Conservation (phyloP, 2,797 vertebrate species). For the Lacerta agilis region DNA sequence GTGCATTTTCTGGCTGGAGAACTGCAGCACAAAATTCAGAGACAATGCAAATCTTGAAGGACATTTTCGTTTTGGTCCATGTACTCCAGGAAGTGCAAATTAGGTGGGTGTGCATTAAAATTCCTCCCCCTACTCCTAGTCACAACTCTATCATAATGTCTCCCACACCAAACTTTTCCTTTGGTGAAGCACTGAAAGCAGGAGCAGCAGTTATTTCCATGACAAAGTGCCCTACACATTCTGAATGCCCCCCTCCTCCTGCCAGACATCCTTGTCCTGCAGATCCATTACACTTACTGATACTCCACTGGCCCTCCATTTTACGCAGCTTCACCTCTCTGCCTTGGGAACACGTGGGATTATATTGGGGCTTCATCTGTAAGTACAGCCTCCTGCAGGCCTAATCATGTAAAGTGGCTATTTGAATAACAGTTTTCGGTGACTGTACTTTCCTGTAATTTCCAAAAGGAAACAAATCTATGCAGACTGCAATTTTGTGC, state of each 20-base stretch:
- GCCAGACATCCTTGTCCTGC: background rate
- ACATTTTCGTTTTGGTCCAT: no score
- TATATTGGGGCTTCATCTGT: constrained; percentile 66
- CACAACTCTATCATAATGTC: background rate
- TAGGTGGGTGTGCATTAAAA: no score
- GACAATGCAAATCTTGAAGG: no score
- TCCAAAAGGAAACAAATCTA: constrained; percentile 74
- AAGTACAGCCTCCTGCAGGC: constrained; percentile 71
- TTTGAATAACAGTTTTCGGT: constrained; percentile 73
- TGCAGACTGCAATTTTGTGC: constrained; percentile 72
- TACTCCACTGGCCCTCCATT: constrained; percentile 38
- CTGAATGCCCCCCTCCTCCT: background rate
- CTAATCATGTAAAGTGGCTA: constrained; percentile 73
- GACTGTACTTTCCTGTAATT: constrained; percentile 76
- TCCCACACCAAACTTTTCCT: background rate
- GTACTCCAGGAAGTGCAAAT: no score
- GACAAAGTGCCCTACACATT: background rate
- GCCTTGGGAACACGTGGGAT: constrained; percentile 44
- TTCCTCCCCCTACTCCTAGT: no score
- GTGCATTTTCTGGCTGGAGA: no score
- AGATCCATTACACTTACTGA: constrained; percentile 14
- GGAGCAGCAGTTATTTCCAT: background rate
- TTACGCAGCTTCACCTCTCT: constrained; percentile 33
- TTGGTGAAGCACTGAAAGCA: background rate
- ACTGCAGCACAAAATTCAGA: no score